These are phyloP conservation scores for Vannuccia rotundouncinata DNA, from an alignment of 2,888 invertebrate genomes.

Conservation along the genomic window DNA sequence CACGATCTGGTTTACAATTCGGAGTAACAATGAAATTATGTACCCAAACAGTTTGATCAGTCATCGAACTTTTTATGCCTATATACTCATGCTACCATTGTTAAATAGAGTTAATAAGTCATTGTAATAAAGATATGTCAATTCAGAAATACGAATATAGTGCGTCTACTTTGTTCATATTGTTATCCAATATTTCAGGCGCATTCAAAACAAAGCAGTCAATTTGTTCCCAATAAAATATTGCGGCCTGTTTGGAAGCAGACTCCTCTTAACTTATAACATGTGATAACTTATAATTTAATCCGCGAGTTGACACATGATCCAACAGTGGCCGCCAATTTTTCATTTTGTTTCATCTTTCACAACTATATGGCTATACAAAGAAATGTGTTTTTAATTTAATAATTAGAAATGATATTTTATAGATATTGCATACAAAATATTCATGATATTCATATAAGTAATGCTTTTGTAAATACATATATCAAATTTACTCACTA, in stretches of 20 bases:
- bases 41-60: neutral
- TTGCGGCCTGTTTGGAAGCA: neutral
- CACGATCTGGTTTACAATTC: neutral
- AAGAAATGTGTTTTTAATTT: too few species aligned
- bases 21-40: neutral
- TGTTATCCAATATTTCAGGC: neutral
- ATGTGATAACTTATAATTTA: too few species aligned
- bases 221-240: neutral
- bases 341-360: too few species aligned
- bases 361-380: too few species aligned
- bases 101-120: neutral
- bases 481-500: too few species aligned
- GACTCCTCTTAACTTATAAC: neutral
- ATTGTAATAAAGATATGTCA: neutral
- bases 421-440: too few species aligned
- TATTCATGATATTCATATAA: too few species aligned
- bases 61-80: neutral
- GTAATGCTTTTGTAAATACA: too few species aligned
- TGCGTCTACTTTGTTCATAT: neutral
- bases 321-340: too few species aligned
- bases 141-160: neutral
- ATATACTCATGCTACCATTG: neutral
- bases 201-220: neutral
- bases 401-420: too few species aligned
- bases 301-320: too few species aligned